Evolutionary conservation across 2,888 invertebrate genomes (phyloP).

Genomic region (Biston betularia): DNA sequence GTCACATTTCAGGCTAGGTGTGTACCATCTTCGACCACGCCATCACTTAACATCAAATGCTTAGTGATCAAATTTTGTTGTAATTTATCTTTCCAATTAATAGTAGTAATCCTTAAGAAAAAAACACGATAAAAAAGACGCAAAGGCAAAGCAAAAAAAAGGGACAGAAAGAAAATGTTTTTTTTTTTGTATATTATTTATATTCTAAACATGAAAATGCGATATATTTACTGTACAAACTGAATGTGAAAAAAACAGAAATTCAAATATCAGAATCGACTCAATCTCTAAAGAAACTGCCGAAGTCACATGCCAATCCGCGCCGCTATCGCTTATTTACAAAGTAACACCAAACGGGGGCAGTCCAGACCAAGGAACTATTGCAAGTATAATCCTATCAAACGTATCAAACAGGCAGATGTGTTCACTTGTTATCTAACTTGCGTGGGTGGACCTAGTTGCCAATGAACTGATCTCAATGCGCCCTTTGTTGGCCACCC

Average conservation of each 20-base stretch:
- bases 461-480: slow-evolving; percentile 78
- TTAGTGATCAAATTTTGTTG: too few species aligned
- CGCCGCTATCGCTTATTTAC: slow-evolving; percentile 20
- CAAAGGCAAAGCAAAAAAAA: too few species aligned
- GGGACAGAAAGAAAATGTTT: too few species aligned
- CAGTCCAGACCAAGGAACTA: slow-evolving; percentile 15
- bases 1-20: too few species aligned
- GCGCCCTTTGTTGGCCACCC: slow-evolving; percentile 77
- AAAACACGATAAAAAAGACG: too few species aligned
- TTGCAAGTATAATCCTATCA: slow-evolving; percentile 59
- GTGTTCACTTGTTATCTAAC: slow-evolving; percentile 80
- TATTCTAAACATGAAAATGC: too few species aligned
- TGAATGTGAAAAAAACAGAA: not conserved
- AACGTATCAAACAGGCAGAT: slow-evolving; percentile 69
- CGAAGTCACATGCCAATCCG: slow-evolving; percentile 24
- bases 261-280: not conserved
- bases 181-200: too few species aligned
- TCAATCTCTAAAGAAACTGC: slow-evolving; percentile 14
- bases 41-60: too few species aligned
- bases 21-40: too few species aligned
- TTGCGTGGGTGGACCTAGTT: slow-evolving; percentile 80
- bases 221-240: not conserved
- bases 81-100: too few species aligned
- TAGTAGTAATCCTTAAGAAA: too few species aligned
- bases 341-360: slow-evolving; percentile 28